Evolutionary conservation across 2,797 vertebrate genomes (phyloP).

Genomic region (Hydrocynus forskahlii): DNA sequence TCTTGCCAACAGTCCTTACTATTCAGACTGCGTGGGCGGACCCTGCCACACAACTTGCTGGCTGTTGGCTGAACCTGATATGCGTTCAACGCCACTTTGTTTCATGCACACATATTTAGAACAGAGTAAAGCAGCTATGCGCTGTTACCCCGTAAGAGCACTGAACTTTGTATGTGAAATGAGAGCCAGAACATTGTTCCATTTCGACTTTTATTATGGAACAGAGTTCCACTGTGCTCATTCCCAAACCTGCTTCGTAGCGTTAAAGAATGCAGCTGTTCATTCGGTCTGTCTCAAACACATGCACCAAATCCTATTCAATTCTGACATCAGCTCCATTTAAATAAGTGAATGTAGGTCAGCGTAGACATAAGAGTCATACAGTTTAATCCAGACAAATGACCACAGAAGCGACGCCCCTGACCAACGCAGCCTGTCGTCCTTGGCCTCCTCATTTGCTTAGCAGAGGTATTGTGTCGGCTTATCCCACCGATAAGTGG

Average conservation of each 20-base stretch:
- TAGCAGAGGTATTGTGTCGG: constrained; percentile 2
- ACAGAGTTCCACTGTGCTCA: no score
- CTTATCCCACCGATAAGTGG: constrained; percentile 20
- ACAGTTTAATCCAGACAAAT: constrained; percentile 21
- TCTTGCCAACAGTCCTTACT: no score
- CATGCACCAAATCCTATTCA: background rate
- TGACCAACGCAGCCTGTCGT: background rate
- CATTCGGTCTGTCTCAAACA: background rate
- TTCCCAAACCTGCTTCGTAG: background rate
- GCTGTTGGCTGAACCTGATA: no score
- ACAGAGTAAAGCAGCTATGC: no score
- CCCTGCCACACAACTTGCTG: no score
- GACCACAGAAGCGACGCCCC: background rate
- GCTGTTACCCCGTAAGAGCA: no score
- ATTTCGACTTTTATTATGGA: no score
- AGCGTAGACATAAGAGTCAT: background rate
- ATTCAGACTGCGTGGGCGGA: no score
- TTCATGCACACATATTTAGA: no score
- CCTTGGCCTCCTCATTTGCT: constrained; percentile 3
- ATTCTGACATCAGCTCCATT: constrained; percentile 22
- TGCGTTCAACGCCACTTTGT: no score
- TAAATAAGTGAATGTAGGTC: constrained; percentile 28
- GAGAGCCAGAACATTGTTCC: no score
- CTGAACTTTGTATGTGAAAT: no score
- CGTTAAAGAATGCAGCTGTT: background rate